Evolutionary conservation across 2,888 invertebrate species (phyloP).

Genomic region (Cantharis flavilabris): DNA sequence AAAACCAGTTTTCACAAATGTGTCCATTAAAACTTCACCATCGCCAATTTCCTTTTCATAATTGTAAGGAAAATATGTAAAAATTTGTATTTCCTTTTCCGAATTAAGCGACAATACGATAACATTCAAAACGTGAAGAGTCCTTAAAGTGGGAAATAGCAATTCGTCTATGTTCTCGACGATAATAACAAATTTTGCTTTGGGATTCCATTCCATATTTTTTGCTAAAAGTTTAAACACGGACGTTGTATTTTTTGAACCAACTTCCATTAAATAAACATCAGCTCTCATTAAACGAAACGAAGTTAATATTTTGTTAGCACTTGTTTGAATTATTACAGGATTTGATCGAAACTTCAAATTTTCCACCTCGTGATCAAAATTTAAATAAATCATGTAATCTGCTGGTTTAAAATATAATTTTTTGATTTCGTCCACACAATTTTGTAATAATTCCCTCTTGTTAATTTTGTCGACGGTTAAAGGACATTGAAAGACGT

Average conservation of each 20-base stretch:
- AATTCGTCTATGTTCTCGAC: neutral
- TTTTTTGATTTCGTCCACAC: neutral
- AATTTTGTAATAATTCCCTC: neutral
- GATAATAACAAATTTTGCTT: slow-evolving; percentile 13
- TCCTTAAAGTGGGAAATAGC: neutral
- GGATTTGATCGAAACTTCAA: neutral
- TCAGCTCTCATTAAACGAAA: neutral
- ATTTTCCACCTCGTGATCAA: neutral
- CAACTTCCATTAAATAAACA: neutral
- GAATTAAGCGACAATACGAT: neutral
- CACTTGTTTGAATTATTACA: neutral
- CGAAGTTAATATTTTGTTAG: neutral
- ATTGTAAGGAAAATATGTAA: neutral
- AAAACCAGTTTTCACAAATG: neutral
- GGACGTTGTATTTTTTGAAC: neutral
- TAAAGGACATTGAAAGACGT: neutral
- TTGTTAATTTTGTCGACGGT: neutral
- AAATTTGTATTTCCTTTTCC: neutral
- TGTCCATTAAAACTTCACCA: neutral
- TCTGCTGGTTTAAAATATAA: neutral
- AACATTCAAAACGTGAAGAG: neutral
- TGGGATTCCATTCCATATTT: slow-evolving; percentile 15
- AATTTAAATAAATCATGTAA: neutral
- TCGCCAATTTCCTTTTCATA: neutral
- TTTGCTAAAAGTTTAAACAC: neutral